Evolutionary conservation across 2,113 vertebrate species (phyloP).

Genomic region (Aptenodytes patagonicus): DNA sequence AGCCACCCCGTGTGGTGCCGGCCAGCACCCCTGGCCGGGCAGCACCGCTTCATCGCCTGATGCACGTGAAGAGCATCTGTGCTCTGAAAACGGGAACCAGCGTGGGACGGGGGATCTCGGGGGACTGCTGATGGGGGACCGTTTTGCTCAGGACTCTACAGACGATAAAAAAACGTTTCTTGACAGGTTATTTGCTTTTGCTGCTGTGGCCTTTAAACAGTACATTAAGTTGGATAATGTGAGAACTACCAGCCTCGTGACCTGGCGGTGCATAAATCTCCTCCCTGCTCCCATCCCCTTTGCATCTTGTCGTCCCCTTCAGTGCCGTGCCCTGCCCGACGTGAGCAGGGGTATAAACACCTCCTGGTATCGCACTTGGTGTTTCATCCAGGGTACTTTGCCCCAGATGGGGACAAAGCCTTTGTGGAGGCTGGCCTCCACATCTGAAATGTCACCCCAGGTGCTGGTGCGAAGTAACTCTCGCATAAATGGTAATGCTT

Average conservation of each 20-base stretch:
- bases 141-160: not conserved
- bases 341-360: not conserved
- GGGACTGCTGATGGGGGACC: not conserved
- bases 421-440: not conserved
- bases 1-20: rapidly evolving
- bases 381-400: not conserved
- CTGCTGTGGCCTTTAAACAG: not conserved
- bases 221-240: not conserved
- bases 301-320: not conserved
- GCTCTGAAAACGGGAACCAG: not conserved
- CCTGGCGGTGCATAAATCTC: not conserved
- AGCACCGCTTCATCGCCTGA: not conserved
- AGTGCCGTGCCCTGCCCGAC: rapidly evolving
- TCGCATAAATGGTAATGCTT: not conserved
- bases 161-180: not conserved
- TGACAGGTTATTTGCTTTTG: not conserved
- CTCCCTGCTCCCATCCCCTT: not conserved
- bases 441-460: not conserved
- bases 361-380: not conserved
- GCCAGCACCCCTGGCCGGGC: not conserved
- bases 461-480: not conserved
- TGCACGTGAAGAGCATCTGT: rapidly evolving
- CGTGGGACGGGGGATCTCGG: not conserved
- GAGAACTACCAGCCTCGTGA: not conserved
- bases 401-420: not conserved